Evolutionary conservation across 2,888 invertebrate genomes (phyloP).

Genomic region (Heliconius ismenius): DNA sequence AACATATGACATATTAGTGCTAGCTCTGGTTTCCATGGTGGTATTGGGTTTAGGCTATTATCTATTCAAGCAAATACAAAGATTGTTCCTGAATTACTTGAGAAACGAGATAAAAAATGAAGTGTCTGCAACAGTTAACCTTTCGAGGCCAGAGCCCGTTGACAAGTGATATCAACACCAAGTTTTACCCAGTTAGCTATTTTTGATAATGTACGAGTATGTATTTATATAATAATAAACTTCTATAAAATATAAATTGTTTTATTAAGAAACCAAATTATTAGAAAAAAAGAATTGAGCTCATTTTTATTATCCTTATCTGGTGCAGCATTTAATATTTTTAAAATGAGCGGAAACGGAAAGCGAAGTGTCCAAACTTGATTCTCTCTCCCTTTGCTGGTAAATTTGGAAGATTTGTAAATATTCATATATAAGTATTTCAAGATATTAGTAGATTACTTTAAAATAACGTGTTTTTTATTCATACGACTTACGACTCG

Average conservation of each 20-base stretch:
- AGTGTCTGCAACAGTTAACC: constrained; percentile 40
- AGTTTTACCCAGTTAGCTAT: neutral
- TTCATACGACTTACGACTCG: too few relatives aligned
- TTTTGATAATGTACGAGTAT: neutral
- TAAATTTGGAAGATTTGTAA: neutral
- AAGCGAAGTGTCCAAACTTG: neutral
- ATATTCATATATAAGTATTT: too few relatives aligned
- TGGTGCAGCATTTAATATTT: neutral
- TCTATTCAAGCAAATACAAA: constrained; percentile 50
- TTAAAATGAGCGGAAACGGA: neutral
- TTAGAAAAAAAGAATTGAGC: too few relatives aligned
- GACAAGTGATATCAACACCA: constrained; percentile 11
- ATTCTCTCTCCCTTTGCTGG: neutral
- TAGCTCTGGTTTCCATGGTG: constrained; percentile 49
- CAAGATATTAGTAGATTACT: neutral
- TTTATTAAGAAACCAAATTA: neutral
- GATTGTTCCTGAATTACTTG: constrained; percentile 50
- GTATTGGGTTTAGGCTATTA: constrained; percentile 51
- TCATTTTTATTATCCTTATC: neutral
- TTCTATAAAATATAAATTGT: constrained; percentile 5
- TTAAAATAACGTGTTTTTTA: neutral
- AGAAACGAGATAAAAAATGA: constrained; percentile 52
- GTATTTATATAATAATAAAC: constrained; percentile 19
- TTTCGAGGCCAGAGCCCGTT: constrained; percentile 27
- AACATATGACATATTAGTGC: constrained; percentile 52